A percentile compares a stretch with the other conserved stretches of the same genome.
phyloP scores from a whole-genome alignment of 2,888 invertebrate genomes.

The Eristalinus aeneus region DNA sequence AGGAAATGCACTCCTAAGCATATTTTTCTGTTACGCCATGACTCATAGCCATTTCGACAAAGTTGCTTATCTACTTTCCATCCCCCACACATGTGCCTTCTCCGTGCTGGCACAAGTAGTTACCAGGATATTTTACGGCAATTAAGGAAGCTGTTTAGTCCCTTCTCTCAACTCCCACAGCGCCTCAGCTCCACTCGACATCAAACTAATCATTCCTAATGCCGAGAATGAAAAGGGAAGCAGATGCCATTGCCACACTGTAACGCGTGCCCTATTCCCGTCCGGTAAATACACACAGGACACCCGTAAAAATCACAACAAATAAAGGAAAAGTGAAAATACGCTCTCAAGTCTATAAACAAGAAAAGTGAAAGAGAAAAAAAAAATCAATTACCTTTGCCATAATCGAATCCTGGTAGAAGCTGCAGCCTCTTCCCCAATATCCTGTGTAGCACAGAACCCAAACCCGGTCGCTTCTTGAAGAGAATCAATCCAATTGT shows the following conservation, averaged over 20 bases:
- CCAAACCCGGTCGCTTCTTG: constrained; percentile 32
- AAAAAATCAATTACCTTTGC: constrained; percentile 73
- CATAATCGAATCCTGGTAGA: constrained; percentile 71
- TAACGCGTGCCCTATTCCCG: neutral
- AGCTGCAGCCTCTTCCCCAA: constrained; percentile 49
- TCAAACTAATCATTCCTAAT: constrained; percentile 48
- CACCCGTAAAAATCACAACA: constrained; percentile 55
- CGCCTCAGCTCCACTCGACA: constrained; percentile 16
- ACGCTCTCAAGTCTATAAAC: constrained; percentile 41
- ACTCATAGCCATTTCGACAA: constrained; percentile 46
- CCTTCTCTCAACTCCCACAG: constrained; percentile 1
- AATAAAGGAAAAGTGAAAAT: constrained; percentile 22
- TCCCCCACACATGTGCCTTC: neutral
- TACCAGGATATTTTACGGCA: constrained; percentile 26
- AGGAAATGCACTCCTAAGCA: constrained; percentile 36
- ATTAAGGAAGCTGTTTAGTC: constrained; percentile 26
- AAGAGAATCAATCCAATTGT: constrained; percentile 70
- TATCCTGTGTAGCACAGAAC: constrained; percentile 25
- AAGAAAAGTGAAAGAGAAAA: constrained; percentile 32
- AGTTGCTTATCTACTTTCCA: neutral
- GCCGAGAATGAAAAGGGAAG: constrained; percentile 35
- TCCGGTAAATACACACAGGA: constrained; percentile 27
- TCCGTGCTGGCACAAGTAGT: neutral
- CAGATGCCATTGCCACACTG: constrained; percentile 35
- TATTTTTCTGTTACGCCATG: constrained; percentile 44